Percentiles rank a stretch among this genome's conserved stretches.
phyloP scores from a whole-genome alignment of 2,113 vertebrate species.

The Erpornis zantholeuca region DNA sequence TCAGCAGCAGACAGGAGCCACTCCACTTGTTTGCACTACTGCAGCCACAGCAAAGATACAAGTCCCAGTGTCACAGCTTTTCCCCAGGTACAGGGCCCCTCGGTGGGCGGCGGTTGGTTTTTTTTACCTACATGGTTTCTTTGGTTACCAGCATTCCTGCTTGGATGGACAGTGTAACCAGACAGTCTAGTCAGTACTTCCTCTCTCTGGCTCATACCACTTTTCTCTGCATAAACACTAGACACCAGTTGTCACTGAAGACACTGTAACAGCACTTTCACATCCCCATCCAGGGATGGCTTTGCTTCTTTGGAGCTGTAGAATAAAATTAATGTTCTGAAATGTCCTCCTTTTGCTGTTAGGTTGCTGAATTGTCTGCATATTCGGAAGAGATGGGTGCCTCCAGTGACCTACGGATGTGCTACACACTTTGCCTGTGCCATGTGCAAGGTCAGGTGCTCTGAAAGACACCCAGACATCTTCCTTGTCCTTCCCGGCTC shows the following conservation, averaged over 20 bases:
- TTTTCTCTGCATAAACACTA: neutral
- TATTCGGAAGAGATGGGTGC: neutral
- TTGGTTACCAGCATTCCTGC: neutral
- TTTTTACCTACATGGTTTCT: neutral
- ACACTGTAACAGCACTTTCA: neutral
- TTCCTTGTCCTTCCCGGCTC: neutral
- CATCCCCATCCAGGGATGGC: neutral
- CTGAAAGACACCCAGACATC: neutral
- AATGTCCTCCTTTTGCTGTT: neutral
- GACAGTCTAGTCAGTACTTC: neutral
- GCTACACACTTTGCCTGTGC: neutral
- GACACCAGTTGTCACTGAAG: neutral
- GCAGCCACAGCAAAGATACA: neutral
- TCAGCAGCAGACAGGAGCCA: neutral
- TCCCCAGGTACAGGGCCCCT: neutral
- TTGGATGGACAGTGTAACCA: neutral
- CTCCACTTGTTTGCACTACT: neutral
- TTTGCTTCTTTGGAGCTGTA: neutral
- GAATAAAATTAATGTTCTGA: neutral
- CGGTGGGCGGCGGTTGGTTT: accelerated
- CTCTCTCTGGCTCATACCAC: neutral
- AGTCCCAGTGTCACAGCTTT: neutral
- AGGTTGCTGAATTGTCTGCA: neutral
- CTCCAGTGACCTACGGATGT: neutral
- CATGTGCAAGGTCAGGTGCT: neutral